Conservation (phyloP, 2,113 vertebrate species). For the Myrmophylax atrothorax region DNA sequence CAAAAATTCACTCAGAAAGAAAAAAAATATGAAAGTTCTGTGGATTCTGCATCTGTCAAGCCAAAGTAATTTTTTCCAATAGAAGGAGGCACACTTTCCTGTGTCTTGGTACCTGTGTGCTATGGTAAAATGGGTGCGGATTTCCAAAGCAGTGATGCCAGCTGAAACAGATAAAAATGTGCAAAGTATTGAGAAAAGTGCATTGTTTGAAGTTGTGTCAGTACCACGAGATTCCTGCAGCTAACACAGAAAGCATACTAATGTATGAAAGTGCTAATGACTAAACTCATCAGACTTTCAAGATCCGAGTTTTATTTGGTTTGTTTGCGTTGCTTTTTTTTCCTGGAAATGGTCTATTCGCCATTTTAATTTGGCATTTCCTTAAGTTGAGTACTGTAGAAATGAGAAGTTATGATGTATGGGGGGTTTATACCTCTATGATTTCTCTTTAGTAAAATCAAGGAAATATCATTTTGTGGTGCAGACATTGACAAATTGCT, state of each 20-base stretch:
- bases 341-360: neutral
- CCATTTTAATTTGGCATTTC: neutral
- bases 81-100: neutral
- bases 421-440: neutral
- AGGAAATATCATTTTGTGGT: neutral
- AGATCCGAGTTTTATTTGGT: neutral
- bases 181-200: neutral
- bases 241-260: neutral
- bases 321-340: neutral
- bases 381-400: neutral
- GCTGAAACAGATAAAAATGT: neutral
- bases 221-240: neutral
- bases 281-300: neutral
- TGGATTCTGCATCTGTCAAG: neutral
- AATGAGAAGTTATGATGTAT: neutral
- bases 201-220: neutral
- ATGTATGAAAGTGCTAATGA: neutral
- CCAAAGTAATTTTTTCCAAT: neutral
- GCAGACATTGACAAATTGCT: neutral
- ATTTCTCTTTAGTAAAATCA: neutral
- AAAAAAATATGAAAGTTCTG: neutral
- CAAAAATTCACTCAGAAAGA: neutral
- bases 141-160: neutral
- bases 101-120: neutral
- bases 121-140: neutral